These are phyloP conservation scores for Nemotelus pantherinus DNA, from an alignment of 2,888 invertebrate species.

Conservation along the genomic window DNA sequence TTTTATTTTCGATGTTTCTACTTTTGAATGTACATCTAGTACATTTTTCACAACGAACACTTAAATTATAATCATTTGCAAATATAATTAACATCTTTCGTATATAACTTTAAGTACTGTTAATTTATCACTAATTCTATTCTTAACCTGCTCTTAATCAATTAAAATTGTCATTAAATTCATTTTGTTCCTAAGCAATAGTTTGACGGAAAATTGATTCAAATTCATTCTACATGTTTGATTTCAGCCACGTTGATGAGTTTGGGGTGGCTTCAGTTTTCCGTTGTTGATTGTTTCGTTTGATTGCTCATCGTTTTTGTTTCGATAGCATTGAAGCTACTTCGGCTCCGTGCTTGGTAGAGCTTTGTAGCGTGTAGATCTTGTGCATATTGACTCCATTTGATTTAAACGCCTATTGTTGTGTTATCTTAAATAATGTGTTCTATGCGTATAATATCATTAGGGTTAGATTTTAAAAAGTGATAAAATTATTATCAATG, in stretches of 20 bases:
- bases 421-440: slow-evolving; percentile 22
- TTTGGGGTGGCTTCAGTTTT: too few relatives aligned
- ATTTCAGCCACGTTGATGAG: too few relatives aligned
- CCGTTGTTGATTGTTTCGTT: too few relatives aligned
- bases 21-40: too few relatives aligned
- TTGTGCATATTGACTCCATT: background rate
- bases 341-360: too few relatives aligned
- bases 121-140: slow-evolving; percentile 27
- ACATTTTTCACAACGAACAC: background rate
- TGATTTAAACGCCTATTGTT: background rate
- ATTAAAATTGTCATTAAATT: slow-evolving; percentile 30
- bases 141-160: background rate
- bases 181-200: background rate
- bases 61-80: slow-evolving; percentile 5
- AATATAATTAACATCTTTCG: slow-evolving; percentile 11
- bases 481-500: slow-evolving; percentile 62
- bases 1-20: slow-evolving; percentile 4
- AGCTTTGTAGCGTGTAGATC: background rate
- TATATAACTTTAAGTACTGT: slow-evolving; percentile 1
- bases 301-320: too few relatives aligned
- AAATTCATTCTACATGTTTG: too few relatives aligned
- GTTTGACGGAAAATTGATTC: too few relatives aligned
- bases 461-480: slow-evolving; percentile 26
- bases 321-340: too few relatives aligned
- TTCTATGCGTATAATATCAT: slow-evolving; percentile 31